Base-by-base conservation (phyloP, 1,140 invertebrate genomes). In the Odontomachus brunneus region DNA sequence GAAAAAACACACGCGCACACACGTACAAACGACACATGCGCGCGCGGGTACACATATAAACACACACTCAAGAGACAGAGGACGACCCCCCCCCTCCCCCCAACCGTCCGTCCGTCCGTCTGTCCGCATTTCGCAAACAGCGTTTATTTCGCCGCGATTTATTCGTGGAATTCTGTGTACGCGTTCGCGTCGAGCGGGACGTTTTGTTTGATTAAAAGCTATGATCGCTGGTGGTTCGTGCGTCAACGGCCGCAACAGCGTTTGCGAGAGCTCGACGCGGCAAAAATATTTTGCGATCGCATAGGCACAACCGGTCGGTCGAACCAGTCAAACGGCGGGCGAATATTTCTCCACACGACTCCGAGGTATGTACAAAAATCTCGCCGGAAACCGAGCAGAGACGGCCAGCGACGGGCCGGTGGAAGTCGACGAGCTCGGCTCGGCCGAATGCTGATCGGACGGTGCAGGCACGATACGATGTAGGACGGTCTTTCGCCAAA, bases 141-240 rank as follows among this genome's bases (percentile, higher is more conserved):
- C 66, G 72, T 87, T 87, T 86, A 86, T 87, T 86, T 86, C 73
- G 19, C 66, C 44, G 55, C 80, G 48, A 87, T 87, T 87, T 87
- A 87, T 87, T 83, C 72, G 72, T 44, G 24, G 59, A 24, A 51
- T 65, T 83, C 53, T 67, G 66, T 85, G 75, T 66, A 59, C 65
- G 65, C 59, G 51, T 49, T 53, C 65, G 29, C 29, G 78, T 86
- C 78, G 73, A 69, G 53, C 62, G 60, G 57, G 75, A 83, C 59
- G 71, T 59, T 83, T 82, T 86, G 85, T 87, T 87, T 87, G 84
- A 87, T 87, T 87, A 86, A 87, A 87, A 87, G 80, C 78, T 75
- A 80, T 38, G 85, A 87, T 86, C 84, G 80, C 83, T 83, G 48
- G 59, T 12, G 14, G 57, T 38, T 26, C 59, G 71, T 29, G 62